A percentile compares a stretch with the other conserved stretches of the same genome.
These are phyloP conservation scores for Zaprionus lachaisei DNA, from an alignment of 1,140 invertebrate species.

Conservation along the genomic window DNA sequence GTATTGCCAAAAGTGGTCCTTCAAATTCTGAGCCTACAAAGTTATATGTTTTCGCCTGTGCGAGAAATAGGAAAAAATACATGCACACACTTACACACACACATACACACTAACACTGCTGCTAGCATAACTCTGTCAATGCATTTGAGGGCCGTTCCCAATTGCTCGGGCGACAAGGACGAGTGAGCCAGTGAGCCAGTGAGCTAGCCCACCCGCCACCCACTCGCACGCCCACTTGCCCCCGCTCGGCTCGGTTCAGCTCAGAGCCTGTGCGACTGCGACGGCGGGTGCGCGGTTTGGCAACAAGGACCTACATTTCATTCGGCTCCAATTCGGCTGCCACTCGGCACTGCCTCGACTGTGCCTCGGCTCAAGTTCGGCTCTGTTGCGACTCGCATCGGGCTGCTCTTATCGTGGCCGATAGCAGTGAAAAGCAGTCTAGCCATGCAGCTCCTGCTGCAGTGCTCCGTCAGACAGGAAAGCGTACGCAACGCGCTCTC, in stretches of 20 bases:
- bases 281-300: conserved; percentile 68
- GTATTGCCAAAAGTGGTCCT: conserved; percentile 78
- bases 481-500: conserved; percentile 67
- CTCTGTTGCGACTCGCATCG: conserved; percentile 2
- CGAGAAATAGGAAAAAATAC: conserved; percentile 24
- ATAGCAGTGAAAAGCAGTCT: conserved; percentile 71
- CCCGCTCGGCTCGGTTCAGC: conserved; percentile 30
- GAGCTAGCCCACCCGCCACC: conserved; percentile 6
- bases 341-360: neutral
- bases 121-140: conserved; percentile 75
- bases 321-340: conserved; percentile 30
- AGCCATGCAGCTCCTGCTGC: conserved; percentile 58
- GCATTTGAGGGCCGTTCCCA: conserved; percentile 74
- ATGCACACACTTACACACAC: neutral
- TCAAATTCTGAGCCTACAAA: conserved; percentile 79
- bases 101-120: conserved; percentile 3
- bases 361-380: neutral
- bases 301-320: conserved; percentile 78
- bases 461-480: conserved; percentile 75
- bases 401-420: conserved; percentile 48
- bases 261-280: conserved; percentile 10
- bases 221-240: conserved; percentile 3
- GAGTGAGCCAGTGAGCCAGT: conserved; percentile 53
- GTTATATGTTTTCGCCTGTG: conserved; percentile 63
- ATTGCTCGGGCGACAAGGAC: conserved; percentile 68